Base-by-base conservation (phyloP, 2,797 vertebrate species). In the Chelon auratus region DNA sequence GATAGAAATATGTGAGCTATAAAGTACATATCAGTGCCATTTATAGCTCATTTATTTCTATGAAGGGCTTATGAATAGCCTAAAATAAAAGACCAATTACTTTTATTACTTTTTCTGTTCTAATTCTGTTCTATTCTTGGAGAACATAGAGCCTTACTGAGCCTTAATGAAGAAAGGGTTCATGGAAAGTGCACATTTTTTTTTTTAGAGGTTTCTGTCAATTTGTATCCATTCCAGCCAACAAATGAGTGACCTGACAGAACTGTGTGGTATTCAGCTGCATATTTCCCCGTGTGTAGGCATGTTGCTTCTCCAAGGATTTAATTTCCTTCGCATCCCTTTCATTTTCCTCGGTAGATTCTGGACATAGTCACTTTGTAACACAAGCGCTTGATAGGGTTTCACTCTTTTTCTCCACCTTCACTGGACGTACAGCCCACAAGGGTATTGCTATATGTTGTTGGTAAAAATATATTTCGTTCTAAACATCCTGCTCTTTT, bases 21-120 rank as follows among this genome's bases (percentile, higher is more conserved):
- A 60, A 85, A 71, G 59, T 79, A 72, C 51, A 60, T 40, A 56
- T 8, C 52, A 48, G 48, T 58, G 47, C 69, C 57, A 66, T 73
- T 75, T 66, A 73, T 51, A 68, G 42, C 22, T 20, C 43, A 48
- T 37, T 51, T 60, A 65, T 75, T 64, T 72, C 13, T n/a, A 40
- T 43, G 22, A 83, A 14, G 4, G 33, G 48, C 39, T 63, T 77
- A 82, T 82, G 68, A 81, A 72, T 63, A 79, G 56, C 59, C 30
- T 54, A 20, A 39, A 47, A 52, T 30, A 68, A 80, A 62, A 74
- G 55, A 77, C 18, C 65, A 22, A 67, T 65, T 6, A 60, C 65
- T 75, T 77, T 71, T 55, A 61, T 70, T 67, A 55, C 43, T 42
- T 73, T 30, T 53, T 33, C 48, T 36, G 18, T 61, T 69, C 57